Base-by-base conservation (phyloP, 2,113 vertebrate genomes). In the Pygoscelis antarcticus region DNA sequence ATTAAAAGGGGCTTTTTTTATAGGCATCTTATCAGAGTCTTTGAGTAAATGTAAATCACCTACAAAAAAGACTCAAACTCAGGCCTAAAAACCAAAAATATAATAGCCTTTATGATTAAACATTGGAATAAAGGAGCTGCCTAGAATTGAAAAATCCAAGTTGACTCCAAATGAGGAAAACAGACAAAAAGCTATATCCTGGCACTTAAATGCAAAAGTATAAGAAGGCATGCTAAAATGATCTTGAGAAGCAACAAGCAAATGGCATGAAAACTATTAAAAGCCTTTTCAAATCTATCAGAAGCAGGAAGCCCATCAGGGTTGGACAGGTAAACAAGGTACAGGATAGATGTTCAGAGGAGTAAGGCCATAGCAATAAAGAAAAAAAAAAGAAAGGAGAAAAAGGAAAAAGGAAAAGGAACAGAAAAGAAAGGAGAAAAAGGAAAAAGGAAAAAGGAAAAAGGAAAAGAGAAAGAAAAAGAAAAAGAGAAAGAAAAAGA, bases 331-430 rank as follows among this genome's bases (percentile, higher is more conserved):
- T 61, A 36, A 81, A 32, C 52, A 40, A 86, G 25, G 23, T 47
- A 47, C 7, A 66, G 46, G 40, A 68, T 3, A 68, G 52, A 47
- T 30, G 5, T 21, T 58, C 23, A 65, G 36, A 58, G 19, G 58
- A 52, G 8, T 51, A 65, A 77, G 20, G 11, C 13, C 36, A 70
- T 16, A 62, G 15, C 4, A 36, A 83, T 23, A 34, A 16, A 32
- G 2, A 9, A 27, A 12, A 15, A 34, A 9, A 7, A 30, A 7
- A 7, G 49, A 65, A 27, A 47, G 8, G 6, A 16, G 5, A 1
- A 7, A 3, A 7, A 5, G 0, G 2, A 6, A 3, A 3, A 10
- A 2, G 4, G 4, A 7, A 8, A 4, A 7, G 16, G 11, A 49
- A 4, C 4, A 7, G 2, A 4, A 23, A 14, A 2, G 6, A 3